phyloP scores from a whole-genome alignment of 2,888 invertebrate genomes.

The Acanthococcus lagerstroemiae region DNA sequence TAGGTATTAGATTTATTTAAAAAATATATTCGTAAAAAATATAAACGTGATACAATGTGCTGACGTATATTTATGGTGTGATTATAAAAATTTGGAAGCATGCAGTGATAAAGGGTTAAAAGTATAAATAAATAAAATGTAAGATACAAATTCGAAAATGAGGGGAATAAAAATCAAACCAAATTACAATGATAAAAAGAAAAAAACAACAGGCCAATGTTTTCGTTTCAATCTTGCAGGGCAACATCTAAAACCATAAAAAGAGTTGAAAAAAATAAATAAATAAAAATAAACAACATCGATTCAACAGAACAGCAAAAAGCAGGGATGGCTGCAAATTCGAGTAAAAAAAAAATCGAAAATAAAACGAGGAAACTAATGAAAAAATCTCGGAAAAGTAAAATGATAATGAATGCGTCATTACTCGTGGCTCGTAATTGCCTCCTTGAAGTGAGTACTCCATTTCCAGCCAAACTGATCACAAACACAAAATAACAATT shows the following conservation, averaged over 20 bases:
- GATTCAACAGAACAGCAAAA: conserved; percentile 34
- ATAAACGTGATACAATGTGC: no score
- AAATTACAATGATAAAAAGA: not conserved
- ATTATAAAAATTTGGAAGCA: conserved; percentile 27
- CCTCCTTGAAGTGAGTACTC: conserved; percentile 95
- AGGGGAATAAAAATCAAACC: no score
- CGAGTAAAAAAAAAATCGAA: conserved; percentile 8
- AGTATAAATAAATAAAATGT: no score
- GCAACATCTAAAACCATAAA: no score
- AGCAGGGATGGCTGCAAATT: conserved; percentile 34
- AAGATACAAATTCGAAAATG: no score
- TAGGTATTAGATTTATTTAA: no score
- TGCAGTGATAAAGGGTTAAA: no score
- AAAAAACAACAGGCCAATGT: not conserved
- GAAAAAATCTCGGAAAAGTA: conserved; percentile 28
- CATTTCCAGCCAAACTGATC: conserved; percentile 83
- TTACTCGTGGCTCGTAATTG: conserved; percentile 82
- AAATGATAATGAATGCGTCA: not conserved
- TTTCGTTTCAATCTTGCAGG: not conserved
- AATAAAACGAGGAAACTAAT: conserved; percentile 30
- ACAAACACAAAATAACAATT: conserved; percentile 34
- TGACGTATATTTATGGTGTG: no score
- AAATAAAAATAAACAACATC: no score
- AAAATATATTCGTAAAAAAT: no score
- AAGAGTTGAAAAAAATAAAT: no score